Conservation (phyloP, 2,797 vertebrate species). For the Atherinosoma microstoma region DNA sequence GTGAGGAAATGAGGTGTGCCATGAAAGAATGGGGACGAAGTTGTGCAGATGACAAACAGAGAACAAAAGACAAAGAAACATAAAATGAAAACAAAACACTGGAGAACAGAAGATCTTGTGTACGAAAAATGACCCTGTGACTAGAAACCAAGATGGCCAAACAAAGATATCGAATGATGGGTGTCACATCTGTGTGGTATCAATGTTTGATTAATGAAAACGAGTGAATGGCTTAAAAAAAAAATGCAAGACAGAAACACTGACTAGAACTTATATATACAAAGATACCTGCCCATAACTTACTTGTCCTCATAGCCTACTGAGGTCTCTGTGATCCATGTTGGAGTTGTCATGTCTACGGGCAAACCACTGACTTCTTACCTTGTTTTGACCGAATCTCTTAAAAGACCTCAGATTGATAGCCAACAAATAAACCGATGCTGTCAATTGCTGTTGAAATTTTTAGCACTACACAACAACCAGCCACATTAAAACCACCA, state of each 20-base stretch:
- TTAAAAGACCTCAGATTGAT: conserved; percentile 72
- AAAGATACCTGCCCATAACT: conserved; percentile 88
- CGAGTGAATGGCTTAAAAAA: conserved; percentile 68
- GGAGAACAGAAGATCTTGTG: conserved; percentile 65
- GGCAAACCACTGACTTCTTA: conserved; percentile 60
- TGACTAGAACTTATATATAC: conserved; percentile 82
- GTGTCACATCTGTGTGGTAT: conserved; percentile 81
- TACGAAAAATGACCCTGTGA: conserved; percentile 43
- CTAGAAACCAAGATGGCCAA: conserved; percentile 79
- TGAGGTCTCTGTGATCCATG: conserved; percentile 65
- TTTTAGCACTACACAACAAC: background rate
- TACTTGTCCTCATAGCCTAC: conserved; percentile 72
- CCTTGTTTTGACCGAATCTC: conserved; percentile 60
- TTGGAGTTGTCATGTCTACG: conserved; percentile 54
- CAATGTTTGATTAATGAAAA: conserved; percentile 84
- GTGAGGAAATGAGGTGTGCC: conserved; percentile 83
- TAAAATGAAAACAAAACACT: conserved; percentile 88
- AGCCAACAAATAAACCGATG: conserved; percentile 35
- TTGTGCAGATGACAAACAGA: conserved; percentile 82
- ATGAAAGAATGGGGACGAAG: conserved; percentile 83
- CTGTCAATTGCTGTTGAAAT: conserved; percentile 18
- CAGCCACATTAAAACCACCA: conserved; percentile 3
- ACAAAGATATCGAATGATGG: conserved; percentile 85
- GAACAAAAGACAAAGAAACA: conserved; percentile 89
- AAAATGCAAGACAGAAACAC: conserved; percentile 76